Evolutionary conservation across 30 jellyfish, hydroid and myxozoan genomes (phyloP).

Genomic region (Aurelia aurita complex sp. Pacific): DNA sequence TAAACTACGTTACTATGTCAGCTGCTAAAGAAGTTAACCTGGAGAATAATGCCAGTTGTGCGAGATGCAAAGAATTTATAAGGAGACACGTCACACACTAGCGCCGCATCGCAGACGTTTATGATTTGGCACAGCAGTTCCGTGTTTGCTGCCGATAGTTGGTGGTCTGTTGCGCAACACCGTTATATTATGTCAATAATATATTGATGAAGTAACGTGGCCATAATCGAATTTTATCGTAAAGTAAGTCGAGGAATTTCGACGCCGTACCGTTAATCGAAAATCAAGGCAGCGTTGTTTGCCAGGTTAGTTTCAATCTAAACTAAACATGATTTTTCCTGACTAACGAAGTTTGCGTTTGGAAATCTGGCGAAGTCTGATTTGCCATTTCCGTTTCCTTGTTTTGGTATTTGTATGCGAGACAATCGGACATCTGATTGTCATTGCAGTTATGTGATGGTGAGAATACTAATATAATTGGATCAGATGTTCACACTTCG

Average conservation of each 20-base stretch:
- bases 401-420: conserved; percentile 16
- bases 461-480: conserved; percentile 30
- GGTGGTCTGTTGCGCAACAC: conserved; percentile 62
- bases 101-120: conserved; percentile 19
- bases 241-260: too few relatives aligned
- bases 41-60: too few relatives aligned
- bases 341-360: not conserved
- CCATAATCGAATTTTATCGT: not conserved
- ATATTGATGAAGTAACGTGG: not conserved
- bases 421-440: conserved; percentile 31
- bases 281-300: not conserved
- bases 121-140: conserved; percentile 48
- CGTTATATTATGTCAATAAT: not conserved
- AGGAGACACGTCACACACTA: not conserved
- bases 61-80: conserved; percentile 6
- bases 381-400: conserved; percentile 33
- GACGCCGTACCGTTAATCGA: too few relatives aligned
- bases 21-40: too few relatives aligned
- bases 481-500: conserved; percentile 22
- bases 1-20: too few relatives aligned
- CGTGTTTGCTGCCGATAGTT: conserved; percentile 40
- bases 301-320: conserved; percentile 4
- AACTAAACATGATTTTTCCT: conserved; percentile 11
- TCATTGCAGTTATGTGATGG: conserved; percentile 29
- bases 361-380: conserved; percentile 32